Conservation (phyloP, 2,888 invertebrate species). For the Ferrisia virgata region DNA sequence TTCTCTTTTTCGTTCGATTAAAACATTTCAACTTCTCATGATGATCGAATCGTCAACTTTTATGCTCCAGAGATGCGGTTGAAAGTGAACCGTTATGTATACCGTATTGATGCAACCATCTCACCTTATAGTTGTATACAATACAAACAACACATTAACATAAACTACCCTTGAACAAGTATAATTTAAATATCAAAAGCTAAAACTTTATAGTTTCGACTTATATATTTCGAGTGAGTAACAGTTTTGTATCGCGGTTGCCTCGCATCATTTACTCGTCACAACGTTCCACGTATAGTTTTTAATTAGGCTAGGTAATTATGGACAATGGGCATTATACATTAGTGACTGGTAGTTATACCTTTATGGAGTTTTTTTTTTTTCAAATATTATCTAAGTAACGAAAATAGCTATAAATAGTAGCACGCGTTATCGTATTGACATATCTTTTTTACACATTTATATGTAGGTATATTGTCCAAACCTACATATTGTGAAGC, state of each 20-base stretch:
- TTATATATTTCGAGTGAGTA: background rate
- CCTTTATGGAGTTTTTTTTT: no score
- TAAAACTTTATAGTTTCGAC: background rate
- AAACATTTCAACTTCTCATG: background rate
- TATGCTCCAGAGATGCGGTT: background rate
- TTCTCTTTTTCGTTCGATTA: background rate
- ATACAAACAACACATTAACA: background rate
- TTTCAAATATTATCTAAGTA: no score
- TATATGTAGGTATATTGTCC: no score
- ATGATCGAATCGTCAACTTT: background rate
- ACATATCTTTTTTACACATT: background rate
- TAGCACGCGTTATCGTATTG: background rate
- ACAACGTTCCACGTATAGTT: no score
- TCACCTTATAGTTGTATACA: background rate
- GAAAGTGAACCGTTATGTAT: background rate
- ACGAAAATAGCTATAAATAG: no score
- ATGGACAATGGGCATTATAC: background rate
- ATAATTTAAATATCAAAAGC: background rate
- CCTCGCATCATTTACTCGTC: background rate
- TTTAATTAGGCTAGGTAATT: background rate
- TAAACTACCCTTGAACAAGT: background rate
- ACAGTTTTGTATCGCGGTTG: no score
- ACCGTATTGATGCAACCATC: no score
- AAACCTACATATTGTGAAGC: no score
- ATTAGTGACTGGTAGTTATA: no score